Conservation (phyloP, 2,888 invertebrate species). For the Meganola albula region DNA sequence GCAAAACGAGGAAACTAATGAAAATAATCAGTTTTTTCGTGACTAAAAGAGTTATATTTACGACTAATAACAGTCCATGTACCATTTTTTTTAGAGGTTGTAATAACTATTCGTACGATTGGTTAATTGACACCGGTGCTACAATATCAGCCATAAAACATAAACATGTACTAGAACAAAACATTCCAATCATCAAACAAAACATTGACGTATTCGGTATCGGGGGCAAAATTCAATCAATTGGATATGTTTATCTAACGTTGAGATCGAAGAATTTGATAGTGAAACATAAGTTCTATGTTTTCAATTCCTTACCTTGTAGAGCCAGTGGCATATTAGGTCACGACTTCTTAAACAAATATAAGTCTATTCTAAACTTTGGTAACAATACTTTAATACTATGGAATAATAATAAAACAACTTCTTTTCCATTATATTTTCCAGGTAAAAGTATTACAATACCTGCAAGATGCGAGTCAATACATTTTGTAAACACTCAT, state of each 20-base stretch:
- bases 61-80: not conserved
- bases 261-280: not conserved
- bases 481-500: not conserved
- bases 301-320: slow-evolving; percentile 3
- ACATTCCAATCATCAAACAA: slow-evolving; percentile 15
- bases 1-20: not conserved
- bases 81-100: not conserved
- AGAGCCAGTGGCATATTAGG: slow-evolving; percentile 1
- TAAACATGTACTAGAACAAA: slow-evolving; percentile 4
- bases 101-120: not conserved
- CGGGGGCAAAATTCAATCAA: slow-evolving; percentile 8
- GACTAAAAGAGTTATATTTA: not conserved
- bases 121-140: slow-evolving; percentile 12
- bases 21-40: not conserved
- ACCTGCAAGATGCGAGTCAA: not conserved
- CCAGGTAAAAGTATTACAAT: not conserved
- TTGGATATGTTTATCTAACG: not conserved
- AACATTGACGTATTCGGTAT: slow-evolving; percentile 11
- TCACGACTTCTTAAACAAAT: slow-evolving; percentile 4
- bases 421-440: not conserved
- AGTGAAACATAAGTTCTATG: slow-evolving; percentile 3
- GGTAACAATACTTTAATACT: not conserved
- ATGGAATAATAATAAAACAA: not conserved
- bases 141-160: slow-evolving; percentile 12
- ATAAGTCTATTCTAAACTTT: not conserved